Percentiles rank a stretch among this genome's conserved stretches.
These are phyloP conservation scores for Lophotriccus pileatus DNA, from an alignment of 2,797 vertebrate species.

Conservation along the genomic window DNA sequence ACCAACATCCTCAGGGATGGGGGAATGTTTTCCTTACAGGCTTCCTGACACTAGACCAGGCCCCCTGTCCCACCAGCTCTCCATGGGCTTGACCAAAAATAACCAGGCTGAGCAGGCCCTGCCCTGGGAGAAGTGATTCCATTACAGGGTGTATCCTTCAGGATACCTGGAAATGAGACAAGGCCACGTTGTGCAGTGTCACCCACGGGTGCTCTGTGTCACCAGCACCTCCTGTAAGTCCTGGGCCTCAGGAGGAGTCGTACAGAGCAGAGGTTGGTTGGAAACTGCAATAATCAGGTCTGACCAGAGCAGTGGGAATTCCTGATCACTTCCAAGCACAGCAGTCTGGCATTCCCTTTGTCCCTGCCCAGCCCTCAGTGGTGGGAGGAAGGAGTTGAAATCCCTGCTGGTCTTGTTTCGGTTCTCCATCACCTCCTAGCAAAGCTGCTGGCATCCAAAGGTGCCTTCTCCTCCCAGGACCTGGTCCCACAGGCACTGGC, in stretches of 20 bases:
- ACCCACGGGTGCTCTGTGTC: background rate
- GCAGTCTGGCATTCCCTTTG: background rate
- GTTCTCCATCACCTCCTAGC: background rate
- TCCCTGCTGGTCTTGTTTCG: background rate
- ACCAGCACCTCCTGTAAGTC: background rate
- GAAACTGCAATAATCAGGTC: background rate
- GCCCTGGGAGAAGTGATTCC: rapidly evolving
- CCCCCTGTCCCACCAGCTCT: background rate
- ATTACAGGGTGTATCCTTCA: background rate
- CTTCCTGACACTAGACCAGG: background rate
- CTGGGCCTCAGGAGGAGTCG: background rate
- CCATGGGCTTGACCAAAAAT: background rate
- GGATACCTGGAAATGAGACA: background rate
- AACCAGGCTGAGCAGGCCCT: background rate
- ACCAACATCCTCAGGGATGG: background rate
- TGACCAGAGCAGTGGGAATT: background rate
- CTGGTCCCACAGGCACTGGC: background rate
- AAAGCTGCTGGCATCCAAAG: background rate
- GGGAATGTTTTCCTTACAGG: background rate
- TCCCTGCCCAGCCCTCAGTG: background rate
- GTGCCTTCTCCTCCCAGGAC: background rate
- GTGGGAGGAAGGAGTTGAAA: background rate
- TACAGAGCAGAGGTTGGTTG: background rate
- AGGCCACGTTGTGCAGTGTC: background rate
- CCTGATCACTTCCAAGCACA: background rate